Evolutionary conservation across 2,888 invertebrate species (phyloP).

Genomic region (Sicus ferrugineus): DNA sequence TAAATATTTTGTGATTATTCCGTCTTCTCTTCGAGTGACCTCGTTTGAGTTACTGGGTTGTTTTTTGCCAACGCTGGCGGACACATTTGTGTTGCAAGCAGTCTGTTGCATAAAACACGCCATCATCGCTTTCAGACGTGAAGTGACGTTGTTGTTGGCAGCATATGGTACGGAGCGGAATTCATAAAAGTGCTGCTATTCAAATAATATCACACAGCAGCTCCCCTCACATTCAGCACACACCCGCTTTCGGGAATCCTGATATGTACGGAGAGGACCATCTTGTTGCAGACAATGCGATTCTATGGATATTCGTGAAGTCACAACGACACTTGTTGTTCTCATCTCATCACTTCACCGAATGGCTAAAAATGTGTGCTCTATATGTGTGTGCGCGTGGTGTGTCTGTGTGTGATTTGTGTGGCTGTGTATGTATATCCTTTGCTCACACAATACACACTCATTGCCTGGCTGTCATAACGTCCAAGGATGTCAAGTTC

Average conservation of each 20-base stretch:
- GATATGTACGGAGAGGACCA: too few relatives aligned
- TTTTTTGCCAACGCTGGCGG: neutral
- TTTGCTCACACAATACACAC: neutral
- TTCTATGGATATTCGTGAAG: neutral
- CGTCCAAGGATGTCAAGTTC: constrained; percentile 21
- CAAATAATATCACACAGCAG: too few relatives aligned
- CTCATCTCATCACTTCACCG: neutral
- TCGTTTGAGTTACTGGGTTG: neutral
- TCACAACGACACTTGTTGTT: neutral
- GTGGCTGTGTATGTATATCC: neutral
- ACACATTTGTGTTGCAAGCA: neutral
- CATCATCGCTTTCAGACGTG: neutral
- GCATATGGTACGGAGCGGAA: too few relatives aligned
- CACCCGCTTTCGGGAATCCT: too few relatives aligned
- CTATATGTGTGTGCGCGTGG: too few relatives aligned
- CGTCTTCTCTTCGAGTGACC: neutral
- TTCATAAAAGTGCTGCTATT: too few relatives aligned
- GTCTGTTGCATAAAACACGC: neutral
- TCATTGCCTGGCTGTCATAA: neutral
- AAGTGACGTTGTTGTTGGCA: too few relatives aligned
- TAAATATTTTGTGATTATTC: neutral
- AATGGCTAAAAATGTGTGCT: neutral
- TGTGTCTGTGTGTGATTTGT: neutral
- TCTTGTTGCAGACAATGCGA: neutral
- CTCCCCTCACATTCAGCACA: too few relatives aligned